Evolutionary conservation across 2,888 invertebrate species (phyloP).

Genomic region (Xanthostigma xanthostigma): DNA sequence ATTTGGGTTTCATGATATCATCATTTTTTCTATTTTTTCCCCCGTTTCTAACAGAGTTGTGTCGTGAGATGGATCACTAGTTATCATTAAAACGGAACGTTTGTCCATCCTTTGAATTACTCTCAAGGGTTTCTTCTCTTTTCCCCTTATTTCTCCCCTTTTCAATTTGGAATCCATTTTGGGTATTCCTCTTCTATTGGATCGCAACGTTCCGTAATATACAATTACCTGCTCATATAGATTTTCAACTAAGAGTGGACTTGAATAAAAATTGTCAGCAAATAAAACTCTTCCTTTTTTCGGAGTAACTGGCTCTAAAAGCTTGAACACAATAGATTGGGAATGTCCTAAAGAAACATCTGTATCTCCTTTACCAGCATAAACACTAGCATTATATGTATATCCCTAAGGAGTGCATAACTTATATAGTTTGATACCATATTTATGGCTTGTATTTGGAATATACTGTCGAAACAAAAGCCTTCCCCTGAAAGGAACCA

Average conservation of each 20-base stretch:
- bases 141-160: no score
- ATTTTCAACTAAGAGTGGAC: background rate
- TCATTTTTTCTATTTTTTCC: no score
- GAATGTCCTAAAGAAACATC: background rate
- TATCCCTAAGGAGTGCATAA: background rate
- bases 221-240: background rate
- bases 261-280: background rate
- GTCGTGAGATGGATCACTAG: no score
- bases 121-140: no score
- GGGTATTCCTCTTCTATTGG: background rate
- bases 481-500: conserved; percentile 5
- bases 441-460: background rate
- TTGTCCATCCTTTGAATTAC: no score
- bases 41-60: no score
- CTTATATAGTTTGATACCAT: background rate
- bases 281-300: background rate
- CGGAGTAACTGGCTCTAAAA: background rate
- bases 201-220: background rate
- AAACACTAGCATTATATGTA: background rate
- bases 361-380: background rate
- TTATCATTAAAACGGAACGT: no score
- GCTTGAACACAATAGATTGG: background rate
- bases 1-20: no score
- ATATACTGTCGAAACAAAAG: conserved; percentile 1
- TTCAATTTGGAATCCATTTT: no score